Evolutionary conservation across 2,888 invertebrate species (phyloP).

Genomic region (Calliopum simillimum): DNA sequence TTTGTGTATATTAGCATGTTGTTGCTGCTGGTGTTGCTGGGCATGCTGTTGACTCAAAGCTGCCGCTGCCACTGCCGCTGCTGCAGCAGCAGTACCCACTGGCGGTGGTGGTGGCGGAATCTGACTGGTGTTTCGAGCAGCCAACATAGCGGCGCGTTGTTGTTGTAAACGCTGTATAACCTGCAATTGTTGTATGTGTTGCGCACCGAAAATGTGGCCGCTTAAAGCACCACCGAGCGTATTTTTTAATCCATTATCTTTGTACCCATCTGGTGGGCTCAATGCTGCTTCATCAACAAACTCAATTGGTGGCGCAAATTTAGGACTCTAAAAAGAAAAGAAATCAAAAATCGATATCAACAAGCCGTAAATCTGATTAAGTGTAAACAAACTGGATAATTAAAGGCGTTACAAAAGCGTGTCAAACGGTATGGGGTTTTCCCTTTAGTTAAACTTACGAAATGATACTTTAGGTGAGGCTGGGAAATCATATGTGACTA

Average conservation of each 20-base stretch:
- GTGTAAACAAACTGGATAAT: background rate
- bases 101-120: conserved; percentile 52
- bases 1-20: conserved; percentile 35
- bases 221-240: conserved; percentile 72
- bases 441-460: too few relatives aligned
- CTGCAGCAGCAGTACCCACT: conserved; percentile 44
- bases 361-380: background rate
- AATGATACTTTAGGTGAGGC: too few relatives aligned
- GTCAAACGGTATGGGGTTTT: too few relatives aligned
- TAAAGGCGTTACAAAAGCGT: background rate
- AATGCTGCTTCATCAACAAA: conserved; percentile 85
- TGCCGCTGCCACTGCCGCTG: conserved; percentile 37
- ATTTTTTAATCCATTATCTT: conserved; percentile 81
- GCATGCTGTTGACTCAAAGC: conserved; percentile 34
- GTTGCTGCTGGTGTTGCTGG: conserved; percentile 41
- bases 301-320: conserved; percentile 78
- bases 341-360: background rate
- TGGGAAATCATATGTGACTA: too few relatives aligned
- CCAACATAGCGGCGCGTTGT: conserved; percentile 71
- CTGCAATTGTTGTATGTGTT: conserved; percentile 73
- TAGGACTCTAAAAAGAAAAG: conserved; percentile 67
- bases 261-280: conserved; percentile 92
- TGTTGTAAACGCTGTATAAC: conserved; percentile 75
- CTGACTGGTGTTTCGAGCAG: conserved; percentile 60
- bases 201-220: conserved; percentile 75